Evolutionary conservation across 2,888 invertebrate species (phyloP), one percentile per base, ranked within the genome.

Genomic region (Crematogaster levior): DNA sequence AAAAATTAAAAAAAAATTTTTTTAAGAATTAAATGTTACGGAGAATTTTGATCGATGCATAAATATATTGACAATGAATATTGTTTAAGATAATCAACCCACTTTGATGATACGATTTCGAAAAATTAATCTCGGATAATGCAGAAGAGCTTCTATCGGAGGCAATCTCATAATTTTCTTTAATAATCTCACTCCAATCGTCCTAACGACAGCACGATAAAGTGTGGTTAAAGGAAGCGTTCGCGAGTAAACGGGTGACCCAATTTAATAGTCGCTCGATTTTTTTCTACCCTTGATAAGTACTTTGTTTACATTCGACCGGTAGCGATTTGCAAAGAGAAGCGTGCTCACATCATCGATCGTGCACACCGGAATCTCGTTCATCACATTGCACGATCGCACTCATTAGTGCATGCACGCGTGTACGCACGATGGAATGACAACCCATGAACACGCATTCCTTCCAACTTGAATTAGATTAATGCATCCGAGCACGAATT

Each of bases 221-320:
- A 51, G 51, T 63, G 63, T 27, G 48, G 5, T n/a, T 74, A 37
- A 63, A 48, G 37, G 27, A 61, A 12, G 18, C 48, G 48, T 37
- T 63, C 75, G 51, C 34, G 65, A 34, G 48, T 75, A 48, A 75
- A 75, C 84, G 77, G 68, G 24, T 79, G 89, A 89, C 89, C 89
- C 83, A 89, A 84, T 89, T 89, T 53, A 70, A 18, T 73, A 82
- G 56, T 65, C 63, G 79, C 80, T 82, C 75, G 65, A 51, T 77
- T 82, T 79, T 61, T 75, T 85, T 65, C 80, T 86, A 89, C 83
- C 89, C 87, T 86, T 87, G 84, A 70, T 58, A n/a, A n/a, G n/a
- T n/a, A 37, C 82, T 85, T 74, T 84, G 85, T 83, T 84, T 89
- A 83, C 85, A 84, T 84, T 88, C 86, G 83, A 81, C 58, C 58